Evolutionary conservation across 92 coral and sea anemone genomes (phyloP).

Genomic region (Paramuricea clavata): DNA sequence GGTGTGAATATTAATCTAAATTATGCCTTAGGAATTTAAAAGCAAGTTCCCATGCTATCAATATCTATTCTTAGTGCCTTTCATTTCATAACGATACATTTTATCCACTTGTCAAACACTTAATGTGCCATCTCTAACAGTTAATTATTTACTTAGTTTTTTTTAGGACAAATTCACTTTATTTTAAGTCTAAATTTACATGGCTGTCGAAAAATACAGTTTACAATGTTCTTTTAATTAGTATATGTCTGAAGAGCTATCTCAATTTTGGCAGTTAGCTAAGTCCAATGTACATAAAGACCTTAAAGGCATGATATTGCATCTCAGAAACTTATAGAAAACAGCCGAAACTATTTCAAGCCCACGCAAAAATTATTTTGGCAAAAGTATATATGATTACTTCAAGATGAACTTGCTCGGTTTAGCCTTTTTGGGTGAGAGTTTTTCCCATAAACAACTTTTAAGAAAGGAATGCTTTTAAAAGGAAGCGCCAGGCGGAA

Average conservation of each 20-base stretch:
- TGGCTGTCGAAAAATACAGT: neutral
- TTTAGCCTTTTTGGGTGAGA: neutral
- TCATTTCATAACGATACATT: neutral
- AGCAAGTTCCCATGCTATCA: neutral
- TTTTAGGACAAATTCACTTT: neutral
- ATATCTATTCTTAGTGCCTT: neutral
- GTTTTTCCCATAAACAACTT: neutral
- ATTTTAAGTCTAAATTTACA: neutral
- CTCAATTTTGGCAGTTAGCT: neutral
- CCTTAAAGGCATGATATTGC: conserved; percentile 14
- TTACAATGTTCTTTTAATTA: neutral
- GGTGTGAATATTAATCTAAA: too few species aligned
- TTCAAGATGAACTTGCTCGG: neutral
- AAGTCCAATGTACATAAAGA: neutral
- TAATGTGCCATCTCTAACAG: neutral
- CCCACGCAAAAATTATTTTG: neutral
- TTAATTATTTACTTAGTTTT: neutral
- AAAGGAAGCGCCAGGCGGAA: neutral
- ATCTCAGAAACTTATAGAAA: neutral
- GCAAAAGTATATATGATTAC: neutral
- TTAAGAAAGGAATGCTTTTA: neutral
- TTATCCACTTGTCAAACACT: neutral
- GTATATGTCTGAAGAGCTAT: neutral
- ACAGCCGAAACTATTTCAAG: neutral
- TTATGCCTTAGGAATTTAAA: neutral